phyloP scores from a whole-genome alignment of 53 echinoderm and acorn worm species.

The Crossaster papposus region DNA sequence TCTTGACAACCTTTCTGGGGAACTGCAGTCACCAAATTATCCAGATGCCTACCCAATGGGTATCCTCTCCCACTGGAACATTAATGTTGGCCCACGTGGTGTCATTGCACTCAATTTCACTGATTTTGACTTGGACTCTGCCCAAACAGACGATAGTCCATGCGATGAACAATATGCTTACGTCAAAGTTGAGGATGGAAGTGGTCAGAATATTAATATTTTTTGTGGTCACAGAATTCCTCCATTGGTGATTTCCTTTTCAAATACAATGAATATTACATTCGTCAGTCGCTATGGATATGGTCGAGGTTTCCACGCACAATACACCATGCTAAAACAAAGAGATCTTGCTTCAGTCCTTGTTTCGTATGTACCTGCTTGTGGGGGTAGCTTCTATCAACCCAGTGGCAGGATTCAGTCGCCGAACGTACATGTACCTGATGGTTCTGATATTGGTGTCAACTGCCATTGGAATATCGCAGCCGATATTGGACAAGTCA shows the following conservation, averaged over 20 bases:
- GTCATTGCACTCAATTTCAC: slow-evolving; percentile 51
- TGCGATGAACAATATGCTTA: slow-evolving; percentile 36
- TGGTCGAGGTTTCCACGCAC: slow-evolving; percentile 35
- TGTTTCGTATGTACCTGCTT: neutral
- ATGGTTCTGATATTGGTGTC: slow-evolving; percentile 5
- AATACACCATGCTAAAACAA: neutral
- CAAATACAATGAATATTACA: slow-evolving; percentile 12
- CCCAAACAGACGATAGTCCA: neutral
- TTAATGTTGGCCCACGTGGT: slow-evolving; percentile 19
- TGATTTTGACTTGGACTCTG: slow-evolving; percentile 49
- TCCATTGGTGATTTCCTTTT: neutral
- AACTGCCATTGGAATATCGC: slow-evolving; percentile 56
- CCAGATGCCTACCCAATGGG: slow-evolving; percentile 36
- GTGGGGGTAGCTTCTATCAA: slow-evolving; percentile 19
- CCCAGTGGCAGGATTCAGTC: slow-evolving; percentile 10
- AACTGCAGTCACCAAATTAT: slow-evolving; percentile 46
- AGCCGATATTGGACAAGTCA: slow-evolving; percentile 1
- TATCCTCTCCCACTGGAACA: slow-evolving; percentile 34
- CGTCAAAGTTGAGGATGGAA: slow-evolving; percentile 2
- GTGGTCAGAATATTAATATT: neutral
- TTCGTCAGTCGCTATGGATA: slow-evolving; percentile 35
- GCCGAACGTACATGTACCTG: slow-evolving; percentile 26
- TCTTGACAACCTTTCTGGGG: slow-evolving; percentile 4
- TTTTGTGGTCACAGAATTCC: slow-evolving; percentile 35
- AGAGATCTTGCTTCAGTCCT: neutral